Percentiles rank a stretch among this genome's conserved stretches.
phyloP scores from a whole-genome alignment of 2,113 vertebrate species.

The Syngnathus typhle region DNA sequence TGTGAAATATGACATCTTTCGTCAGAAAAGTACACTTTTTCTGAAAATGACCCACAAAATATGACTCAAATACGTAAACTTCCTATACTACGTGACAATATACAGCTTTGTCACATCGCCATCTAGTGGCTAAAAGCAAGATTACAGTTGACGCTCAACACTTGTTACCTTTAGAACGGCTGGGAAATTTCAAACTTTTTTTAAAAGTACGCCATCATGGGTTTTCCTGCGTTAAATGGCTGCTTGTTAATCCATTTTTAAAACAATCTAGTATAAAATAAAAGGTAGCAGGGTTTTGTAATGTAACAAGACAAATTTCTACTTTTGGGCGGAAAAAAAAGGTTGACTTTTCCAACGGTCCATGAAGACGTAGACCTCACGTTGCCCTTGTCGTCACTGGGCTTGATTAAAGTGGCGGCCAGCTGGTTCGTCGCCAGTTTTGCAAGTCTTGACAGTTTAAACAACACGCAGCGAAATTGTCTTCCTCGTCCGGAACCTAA shows the following conservation, averaged over 20 bases:
- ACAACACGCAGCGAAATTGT: neutral
- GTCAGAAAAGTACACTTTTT: too few species aligned
- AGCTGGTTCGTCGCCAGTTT: neutral
- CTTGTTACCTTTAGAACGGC: neutral
- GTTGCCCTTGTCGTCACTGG: neutral
- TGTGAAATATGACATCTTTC: too few species aligned
- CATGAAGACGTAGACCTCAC: constrained; percentile 9
- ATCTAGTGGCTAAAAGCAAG: neutral
- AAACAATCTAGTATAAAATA: neutral
- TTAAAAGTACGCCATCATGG: neutral
- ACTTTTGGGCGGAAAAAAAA: neutral
- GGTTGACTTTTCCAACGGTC: constrained; percentile 4
- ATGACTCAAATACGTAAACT: too few species aligned
- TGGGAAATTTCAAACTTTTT: neutral
- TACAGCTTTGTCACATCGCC: neutral
- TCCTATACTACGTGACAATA: too few species aligned
- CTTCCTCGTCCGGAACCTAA: neutral
- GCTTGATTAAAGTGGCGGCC: neutral
- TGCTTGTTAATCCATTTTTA: neutral
- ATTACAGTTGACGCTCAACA: neutral
- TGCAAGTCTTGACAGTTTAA: neutral
- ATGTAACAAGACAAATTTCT: neutral
- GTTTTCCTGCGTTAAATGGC: neutral
- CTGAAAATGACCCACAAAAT: too few species aligned
- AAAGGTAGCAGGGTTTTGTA: neutral